Conservation (phyloP, 1,140 invertebrate genomes). For the Amphibalanus amphitrite region DNA sequence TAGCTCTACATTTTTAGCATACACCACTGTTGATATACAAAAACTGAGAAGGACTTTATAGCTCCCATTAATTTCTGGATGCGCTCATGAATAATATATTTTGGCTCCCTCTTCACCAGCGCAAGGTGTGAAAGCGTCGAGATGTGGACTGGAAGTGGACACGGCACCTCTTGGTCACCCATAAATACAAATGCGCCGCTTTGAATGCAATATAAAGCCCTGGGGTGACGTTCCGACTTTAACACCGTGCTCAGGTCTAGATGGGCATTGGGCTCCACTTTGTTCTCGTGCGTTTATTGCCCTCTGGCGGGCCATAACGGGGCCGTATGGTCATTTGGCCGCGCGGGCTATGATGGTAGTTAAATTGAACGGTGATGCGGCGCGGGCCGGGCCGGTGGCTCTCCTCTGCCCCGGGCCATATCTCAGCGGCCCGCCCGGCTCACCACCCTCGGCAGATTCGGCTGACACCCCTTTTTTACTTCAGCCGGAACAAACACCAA, state of each 20-base stretch:
- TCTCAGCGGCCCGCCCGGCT: too few species aligned
- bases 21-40: too few species aligned
- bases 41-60: too few species aligned
- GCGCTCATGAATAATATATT: too few species aligned
- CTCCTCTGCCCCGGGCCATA: neutral
- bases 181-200: neutral
- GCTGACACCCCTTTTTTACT: too few species aligned
- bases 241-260: neutral
- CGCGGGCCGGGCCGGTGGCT: neutral
- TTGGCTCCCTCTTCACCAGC: too few species aligned
- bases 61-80: too few species aligned
- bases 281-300: constrained; percentile 1
- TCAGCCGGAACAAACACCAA: too few species aligned
- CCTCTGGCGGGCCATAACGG: neutral
- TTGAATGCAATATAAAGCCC: constrained; percentile 1
- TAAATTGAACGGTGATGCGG: neutral
- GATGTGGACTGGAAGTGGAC: neutral
- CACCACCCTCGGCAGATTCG: too few species aligned
- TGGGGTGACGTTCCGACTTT: neutral
- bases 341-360: neutral
- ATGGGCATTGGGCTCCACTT: neutral
- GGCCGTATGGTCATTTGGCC: neutral
- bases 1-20: too few species aligned
- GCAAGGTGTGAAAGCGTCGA: neutral
- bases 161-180: neutral